Evolutionary conservation across 2,797 vertebrate genomes (phyloP).

Genomic region (Peromyscus melanophrys): DNA sequence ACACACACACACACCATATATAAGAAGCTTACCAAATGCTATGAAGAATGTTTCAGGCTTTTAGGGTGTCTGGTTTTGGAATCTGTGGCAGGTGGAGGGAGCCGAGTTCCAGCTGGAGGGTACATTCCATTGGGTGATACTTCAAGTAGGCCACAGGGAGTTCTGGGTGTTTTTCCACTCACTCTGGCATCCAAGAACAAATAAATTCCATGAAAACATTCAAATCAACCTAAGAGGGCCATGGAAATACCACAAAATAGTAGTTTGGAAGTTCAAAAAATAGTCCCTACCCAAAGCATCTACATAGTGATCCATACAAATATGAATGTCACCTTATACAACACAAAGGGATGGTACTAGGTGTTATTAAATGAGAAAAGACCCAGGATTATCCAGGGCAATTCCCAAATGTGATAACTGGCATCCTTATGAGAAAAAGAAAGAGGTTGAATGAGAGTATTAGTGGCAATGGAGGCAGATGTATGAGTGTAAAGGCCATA

Average conservation of each 20-base stretch:
- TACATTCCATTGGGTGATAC: conserved; percentile 20
- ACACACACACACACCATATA: background rate
- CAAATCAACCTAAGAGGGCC: background rate
- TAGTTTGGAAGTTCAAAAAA: background rate
- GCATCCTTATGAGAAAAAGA: background rate
- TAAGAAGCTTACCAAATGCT: conserved; percentile 17
- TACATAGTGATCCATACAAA: background rate
- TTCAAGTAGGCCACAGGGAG: conserved; percentile 8
- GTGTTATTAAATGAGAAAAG: background rate
- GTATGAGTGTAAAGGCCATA: background rate
- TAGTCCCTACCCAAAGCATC: background rate
- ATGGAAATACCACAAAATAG: conserved; percentile 48
- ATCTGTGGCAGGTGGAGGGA: conserved; percentile 53
- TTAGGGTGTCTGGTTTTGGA: conserved; percentile 19
- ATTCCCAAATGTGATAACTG: background rate
- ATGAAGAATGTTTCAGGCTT: conserved; percentile 49
- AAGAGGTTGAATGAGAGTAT: background rate
- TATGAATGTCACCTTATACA: background rate
- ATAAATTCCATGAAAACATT: conserved; percentile 52
- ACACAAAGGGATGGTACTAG: background rate
- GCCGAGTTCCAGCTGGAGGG: conserved; percentile 36
- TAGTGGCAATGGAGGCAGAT: background rate
- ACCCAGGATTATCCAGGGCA: background rate
- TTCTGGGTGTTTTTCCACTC: conserved; percentile 31
- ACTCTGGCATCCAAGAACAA: conserved; percentile 51